phyloP scores from a whole-genome alignment of 1,140 invertebrate species.

The Steinernema feltiae region DNA sequence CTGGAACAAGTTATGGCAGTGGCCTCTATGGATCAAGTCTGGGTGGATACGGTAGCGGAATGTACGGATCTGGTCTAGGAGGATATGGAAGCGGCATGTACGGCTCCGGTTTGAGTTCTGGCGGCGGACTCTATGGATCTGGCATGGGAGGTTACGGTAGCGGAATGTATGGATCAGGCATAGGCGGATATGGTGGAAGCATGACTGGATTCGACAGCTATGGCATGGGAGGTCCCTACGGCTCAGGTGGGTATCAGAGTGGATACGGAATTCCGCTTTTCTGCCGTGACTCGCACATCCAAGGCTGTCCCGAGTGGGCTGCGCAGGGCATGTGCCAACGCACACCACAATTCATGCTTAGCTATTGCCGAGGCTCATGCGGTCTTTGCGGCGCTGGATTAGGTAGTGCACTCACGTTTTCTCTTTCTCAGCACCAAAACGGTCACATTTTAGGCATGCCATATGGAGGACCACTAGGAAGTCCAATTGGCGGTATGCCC shows the following conservation, averaged over 20 bases:
- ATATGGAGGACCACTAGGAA: neutral
- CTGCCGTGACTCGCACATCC: constrained; percentile 11
- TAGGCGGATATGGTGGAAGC: neutral
- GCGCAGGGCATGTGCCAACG: neutral
- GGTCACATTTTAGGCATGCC: neutral
- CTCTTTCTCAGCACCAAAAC: neutral
- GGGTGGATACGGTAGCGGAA: neutral
- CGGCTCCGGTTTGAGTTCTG: neutral
- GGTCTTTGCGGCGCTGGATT: neutral
- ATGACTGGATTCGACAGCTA: neutral
- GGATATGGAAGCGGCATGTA: neutral
- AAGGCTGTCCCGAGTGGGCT: constrained; percentile 6
- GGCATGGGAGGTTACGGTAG: neutral
- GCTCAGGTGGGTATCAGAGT: constrained; percentile 4
- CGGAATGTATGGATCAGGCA: neutral
- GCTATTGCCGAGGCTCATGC: constrained; percentile 11
- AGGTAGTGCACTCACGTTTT: neutral
- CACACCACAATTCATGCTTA: constrained; percentile 2
- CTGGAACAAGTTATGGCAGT: neutral
- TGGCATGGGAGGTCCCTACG: neutral
- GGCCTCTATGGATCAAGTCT: neutral
- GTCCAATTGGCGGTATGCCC: neutral
- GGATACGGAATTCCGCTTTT: constrained; percentile 12
- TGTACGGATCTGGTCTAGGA: neutral
- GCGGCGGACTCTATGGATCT: neutral